These are phyloP conservation scores for Ridgeia piscesae DNA, from an alignment of 1,140 invertebrate genomes.

Conservation along the genomic window DNA sequence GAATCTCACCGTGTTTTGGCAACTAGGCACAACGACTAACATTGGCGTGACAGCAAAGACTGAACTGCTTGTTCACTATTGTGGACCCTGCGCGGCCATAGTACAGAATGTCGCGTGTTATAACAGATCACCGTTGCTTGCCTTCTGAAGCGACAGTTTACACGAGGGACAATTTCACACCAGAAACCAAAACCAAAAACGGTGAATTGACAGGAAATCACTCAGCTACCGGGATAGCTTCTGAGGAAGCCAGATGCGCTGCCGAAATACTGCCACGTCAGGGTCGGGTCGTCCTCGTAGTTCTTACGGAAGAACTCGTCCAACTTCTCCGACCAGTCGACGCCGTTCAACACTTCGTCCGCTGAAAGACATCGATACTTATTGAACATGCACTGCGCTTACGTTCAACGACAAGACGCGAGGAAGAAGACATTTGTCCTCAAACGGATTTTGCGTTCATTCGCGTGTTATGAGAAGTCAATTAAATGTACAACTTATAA, in stretches of 20 bases:
- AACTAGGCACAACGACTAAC: background rate
- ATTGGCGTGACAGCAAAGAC: background rate
- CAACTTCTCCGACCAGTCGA: constrained; percentile 82
- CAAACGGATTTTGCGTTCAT: no score
- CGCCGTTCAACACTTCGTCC: constrained; percentile 65
- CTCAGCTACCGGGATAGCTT: constrained; percentile 79
- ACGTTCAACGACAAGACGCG: no score
- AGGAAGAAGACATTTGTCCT: no score
- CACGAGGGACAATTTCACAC: background rate
- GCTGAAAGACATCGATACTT: constrained; percentile 37
- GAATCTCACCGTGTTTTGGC: background rate
- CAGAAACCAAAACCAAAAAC: background rate
- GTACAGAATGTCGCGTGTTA: background rate
- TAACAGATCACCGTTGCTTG: background rate
- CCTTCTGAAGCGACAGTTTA: background rate
- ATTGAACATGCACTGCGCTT: no score
- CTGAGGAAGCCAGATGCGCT: constrained; percentile 85
- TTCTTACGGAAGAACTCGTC: constrained; percentile 84
- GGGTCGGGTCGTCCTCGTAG: constrained; percentile 78
- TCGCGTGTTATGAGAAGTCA: no score
- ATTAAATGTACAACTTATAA: no score
- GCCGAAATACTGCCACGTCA: constrained; percentile 96
- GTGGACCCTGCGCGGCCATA: background rate
- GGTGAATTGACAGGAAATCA: background rate
- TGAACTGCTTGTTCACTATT: background rate